A percentile compares a stretch with the other conserved stretches of the same genome.
These are phyloP conservation scores for Lasioglossum vierecki DNA, from an alignment of 2,888 invertebrate species.

Conservation along the genomic window DNA sequence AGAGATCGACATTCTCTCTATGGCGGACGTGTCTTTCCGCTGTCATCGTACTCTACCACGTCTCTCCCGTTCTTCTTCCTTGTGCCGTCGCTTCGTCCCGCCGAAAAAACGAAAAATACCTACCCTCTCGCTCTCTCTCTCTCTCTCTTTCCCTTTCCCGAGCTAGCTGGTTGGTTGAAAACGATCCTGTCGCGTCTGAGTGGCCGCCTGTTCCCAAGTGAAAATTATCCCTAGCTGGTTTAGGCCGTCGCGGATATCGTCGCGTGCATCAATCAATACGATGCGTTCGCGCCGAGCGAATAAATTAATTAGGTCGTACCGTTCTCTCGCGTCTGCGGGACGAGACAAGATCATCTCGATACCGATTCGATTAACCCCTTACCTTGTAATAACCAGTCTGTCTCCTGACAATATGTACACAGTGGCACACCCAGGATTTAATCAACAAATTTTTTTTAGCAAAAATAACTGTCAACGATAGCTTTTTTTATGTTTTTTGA, in stretches of 20 bases:
- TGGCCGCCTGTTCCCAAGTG: conserved; percentile 25
- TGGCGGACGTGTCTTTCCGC: conserved; percentile 68
- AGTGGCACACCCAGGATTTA: no score
- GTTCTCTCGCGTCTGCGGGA: conserved; percentile 4
- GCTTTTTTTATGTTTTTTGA: no score
- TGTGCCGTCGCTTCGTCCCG: conserved; percentile 28
- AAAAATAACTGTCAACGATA: no score
- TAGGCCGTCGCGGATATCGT: conserved; percentile 17
- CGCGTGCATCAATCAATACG: conserved; percentile 55
- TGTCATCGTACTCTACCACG: conserved; percentile 66
- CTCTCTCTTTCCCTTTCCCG: not conserved
- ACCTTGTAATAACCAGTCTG: not conserved
- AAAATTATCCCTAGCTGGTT: conserved; percentile 46
- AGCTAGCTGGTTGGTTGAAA: conserved; percentile 10
- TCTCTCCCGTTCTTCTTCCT: conserved; percentile 68
- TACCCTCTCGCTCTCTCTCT: not conserved
- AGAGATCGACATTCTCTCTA: conserved; percentile 70
- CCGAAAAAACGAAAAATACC: conserved; percentile 44
- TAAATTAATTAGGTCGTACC: conserved; percentile 54
- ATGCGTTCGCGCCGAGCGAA: conserved; percentile 25
- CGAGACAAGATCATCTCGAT: not conserved
- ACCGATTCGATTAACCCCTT: not conserved
- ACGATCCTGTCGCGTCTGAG: conserved; percentile 52
- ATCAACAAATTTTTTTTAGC: no score
- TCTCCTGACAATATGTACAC: not conserved